Conservation (phyloP, 2,797 vertebrate genomes). For the Fratercula arctica region DNA sequence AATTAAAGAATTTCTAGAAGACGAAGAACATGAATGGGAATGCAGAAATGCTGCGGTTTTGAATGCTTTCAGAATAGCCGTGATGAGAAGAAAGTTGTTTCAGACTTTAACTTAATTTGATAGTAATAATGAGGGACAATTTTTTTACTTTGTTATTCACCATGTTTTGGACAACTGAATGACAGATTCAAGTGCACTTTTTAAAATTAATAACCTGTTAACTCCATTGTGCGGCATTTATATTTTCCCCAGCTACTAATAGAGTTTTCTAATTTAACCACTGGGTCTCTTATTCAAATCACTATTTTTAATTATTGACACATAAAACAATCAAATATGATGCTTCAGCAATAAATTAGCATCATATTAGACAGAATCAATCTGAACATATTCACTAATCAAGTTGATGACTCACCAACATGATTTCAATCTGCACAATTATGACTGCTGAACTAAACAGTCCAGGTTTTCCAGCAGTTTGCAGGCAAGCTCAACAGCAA, state of each 20-base stretch:
- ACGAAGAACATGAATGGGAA: not conserved
- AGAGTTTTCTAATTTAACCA: not conserved
- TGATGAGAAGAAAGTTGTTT: slow-evolving; percentile 24
- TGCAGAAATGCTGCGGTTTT: slow-evolving; percentile 22
- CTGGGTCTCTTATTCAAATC: not conserved
- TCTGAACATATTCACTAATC: not conserved
- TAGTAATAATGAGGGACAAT: slow-evolving; percentile 31
- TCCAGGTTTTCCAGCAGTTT: not conserved
- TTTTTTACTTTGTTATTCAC: slow-evolving; percentile 50
- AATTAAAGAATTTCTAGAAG: not conserved
- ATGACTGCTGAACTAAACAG: not conserved
- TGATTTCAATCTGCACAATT: not conserved
- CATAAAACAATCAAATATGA: not conserved
- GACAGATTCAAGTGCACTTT: not conserved
- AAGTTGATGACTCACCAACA: not conserved
- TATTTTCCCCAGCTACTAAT: not conserved
- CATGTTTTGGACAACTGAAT: not conserved
- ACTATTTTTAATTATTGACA: slow-evolving; percentile 26
- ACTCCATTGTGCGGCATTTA: not conserved
- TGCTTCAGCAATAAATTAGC: slow-evolving; percentile 15
- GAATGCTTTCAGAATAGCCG: slow-evolving; percentile 29
- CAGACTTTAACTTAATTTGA: slow-evolving; percentile 34
- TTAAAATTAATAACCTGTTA: not conserved
- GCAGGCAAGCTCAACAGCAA: not conserved
- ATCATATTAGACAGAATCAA: not conserved